A percentile compares a stretch with the other conserved stretches of the same genome.
These are phyloP conservation scores for Invenusta paracnida DNA, from an alignment of 2,888 invertebrate genomes.

Conservation along the genomic window DNA sequence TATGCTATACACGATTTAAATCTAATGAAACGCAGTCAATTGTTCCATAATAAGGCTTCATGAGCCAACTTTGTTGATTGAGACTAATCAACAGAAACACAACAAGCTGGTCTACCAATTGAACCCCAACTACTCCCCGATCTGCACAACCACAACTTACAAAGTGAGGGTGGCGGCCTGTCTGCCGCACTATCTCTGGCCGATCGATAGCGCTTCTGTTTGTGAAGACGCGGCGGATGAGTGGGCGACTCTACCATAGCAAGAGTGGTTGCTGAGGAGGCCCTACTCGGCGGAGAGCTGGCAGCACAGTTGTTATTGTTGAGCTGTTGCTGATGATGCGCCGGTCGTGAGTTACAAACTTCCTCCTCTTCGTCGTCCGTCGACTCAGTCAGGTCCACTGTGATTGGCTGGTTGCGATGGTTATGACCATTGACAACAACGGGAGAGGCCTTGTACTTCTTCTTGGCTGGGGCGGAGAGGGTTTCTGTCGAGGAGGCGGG, in stretches of 20 bases:
- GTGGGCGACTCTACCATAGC: background rate
- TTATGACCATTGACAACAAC: too few relatives aligned
- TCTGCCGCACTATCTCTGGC: background rate
- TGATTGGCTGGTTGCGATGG: background rate
- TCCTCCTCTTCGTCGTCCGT: background rate
- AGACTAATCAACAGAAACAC: too few relatives aligned
- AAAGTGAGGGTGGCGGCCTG: background rate
- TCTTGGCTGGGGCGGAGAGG: background rate
- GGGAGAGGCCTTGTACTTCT: background rate
- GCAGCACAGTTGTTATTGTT: too few relatives aligned
- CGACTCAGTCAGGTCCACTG: background rate
- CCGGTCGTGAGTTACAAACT: background rate
- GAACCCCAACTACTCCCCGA: too few relatives aligned
- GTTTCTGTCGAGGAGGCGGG: too few relatives aligned
- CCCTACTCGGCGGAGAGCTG: background rate
- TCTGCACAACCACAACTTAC: too few relatives aligned
- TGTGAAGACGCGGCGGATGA: background rate
- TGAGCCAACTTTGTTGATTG: too few relatives aligned
- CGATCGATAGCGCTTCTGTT: background rate
- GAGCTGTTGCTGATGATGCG: too few relatives aligned
- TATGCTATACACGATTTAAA: too few relatives aligned
- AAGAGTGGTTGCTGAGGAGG: slow-evolving; percentile 2
- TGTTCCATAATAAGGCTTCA: too few relatives aligned
- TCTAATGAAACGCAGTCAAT: too few relatives aligned
- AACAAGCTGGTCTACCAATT: too few relatives aligned